These are phyloP conservation scores for Rhopalosiphum padi DNA, from an alignment of 1,140 invertebrate species.

Conservation along the genomic window DNA sequence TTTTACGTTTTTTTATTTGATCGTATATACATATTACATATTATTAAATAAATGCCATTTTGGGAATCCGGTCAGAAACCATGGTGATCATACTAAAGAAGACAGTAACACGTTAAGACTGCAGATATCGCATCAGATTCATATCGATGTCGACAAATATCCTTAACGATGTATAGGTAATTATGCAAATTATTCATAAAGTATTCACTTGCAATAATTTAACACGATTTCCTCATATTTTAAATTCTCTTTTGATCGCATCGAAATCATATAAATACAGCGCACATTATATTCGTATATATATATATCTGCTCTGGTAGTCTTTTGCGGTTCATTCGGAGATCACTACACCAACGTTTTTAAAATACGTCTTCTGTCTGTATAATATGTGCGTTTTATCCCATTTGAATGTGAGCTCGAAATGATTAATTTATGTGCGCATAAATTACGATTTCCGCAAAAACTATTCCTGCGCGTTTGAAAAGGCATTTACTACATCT, in stretches of 20 bases:
- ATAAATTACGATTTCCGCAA: neutral
- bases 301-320: too few relatives aligned
- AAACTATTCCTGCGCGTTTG: neutral
- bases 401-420: neutral
- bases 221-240: neutral
- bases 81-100: too few relatives aligned
- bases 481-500: neutral
- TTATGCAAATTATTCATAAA: neutral
- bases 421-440: neutral
- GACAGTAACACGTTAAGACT: neutral
- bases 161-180: neutral
- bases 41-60: neutral
- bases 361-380: neutral
- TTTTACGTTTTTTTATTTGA: neutral
- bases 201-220: neutral
- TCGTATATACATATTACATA: neutral
- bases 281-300: neutral
- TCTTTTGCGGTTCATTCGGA: neutral
- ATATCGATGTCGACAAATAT: neutral
- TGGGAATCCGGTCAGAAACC: neutral
- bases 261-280: neutral
- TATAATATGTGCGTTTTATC: neutral
- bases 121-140: neutral
- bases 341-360: neutral
- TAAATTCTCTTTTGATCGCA: neutral